Base-by-base conservation (phyloP, 2,797 vertebrate species). In the Sebastes steindachneri region DNA sequence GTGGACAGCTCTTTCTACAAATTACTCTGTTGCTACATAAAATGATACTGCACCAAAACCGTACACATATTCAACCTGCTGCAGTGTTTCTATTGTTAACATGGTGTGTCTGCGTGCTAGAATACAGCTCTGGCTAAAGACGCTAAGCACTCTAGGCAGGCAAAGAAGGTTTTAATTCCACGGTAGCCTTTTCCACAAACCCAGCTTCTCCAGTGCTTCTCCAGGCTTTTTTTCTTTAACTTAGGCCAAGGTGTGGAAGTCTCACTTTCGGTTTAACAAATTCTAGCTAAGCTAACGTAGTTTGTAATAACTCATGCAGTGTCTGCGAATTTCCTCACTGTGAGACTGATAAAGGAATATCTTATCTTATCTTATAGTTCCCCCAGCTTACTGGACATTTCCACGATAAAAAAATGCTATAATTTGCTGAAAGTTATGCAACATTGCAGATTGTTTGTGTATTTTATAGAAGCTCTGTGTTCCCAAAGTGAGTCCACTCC, bases 131-230 rank as follows among this genome's bases (percentile, higher is more conserved):
- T 72, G 35, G 68, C 72, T 83, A 57, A 77, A 77, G 63, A 87
- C 62, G 29, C 57, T 9, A 26, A 71, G 84, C 2, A 48, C 31
- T 51, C 33, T 23, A 21, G 66, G 14, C 72, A 77, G 53, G 71
- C 51, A 54, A 14, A 67, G 48, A 1, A 33, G 7, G 26, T 62
- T 87, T 80, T 85, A 81, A 89, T 92, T 89, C 77, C 57, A 87
- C 35, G 53, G 79, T 75, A 48, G 87, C 75, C 73, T 57, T 79
- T 73, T 87, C 83, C 73, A 77, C 84, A 90, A 86, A 88, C 48
- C 68, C 33, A 3, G 71, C 63, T 78, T 68, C 84, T 87, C 35
- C 64, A 26, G 64, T 4, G 6, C 51, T 9, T 35, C 33, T 35
- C 33, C 33, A 35, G 33, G 33, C 33, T 35, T 17, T 4, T 4